Percentiles rank a stretch among this genome's conserved stretches.
These are phyloP conservation scores for Acanthosepion esculentum DNA, from an alignment of 2,888 invertebrate species.

Conservation along the genomic window DNA sequence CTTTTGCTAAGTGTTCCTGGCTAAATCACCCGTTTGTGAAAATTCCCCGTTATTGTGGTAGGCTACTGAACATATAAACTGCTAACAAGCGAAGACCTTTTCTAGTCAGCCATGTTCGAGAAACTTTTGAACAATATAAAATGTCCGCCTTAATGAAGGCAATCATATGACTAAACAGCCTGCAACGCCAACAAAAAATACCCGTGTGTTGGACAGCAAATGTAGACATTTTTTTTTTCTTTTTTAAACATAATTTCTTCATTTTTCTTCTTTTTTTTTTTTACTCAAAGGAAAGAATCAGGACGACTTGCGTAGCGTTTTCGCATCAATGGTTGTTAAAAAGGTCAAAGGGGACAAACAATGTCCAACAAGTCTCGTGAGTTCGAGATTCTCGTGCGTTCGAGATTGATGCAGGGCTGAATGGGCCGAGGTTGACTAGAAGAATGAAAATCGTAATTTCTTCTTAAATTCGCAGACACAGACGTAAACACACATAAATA, in stretches of 20 bases:
- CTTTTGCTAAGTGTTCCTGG: background rate
- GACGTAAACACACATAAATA: background rate
- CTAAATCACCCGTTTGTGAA: background rate
- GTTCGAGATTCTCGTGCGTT: background rate
- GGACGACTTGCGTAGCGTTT: background rate
- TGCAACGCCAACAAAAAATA: too few species aligned
- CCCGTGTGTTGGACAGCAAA: background rate
- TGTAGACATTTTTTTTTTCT: background rate
- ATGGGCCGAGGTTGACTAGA: background rate
- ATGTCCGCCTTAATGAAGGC: background rate
- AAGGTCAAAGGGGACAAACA: background rate
- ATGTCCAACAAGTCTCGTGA: background rate
- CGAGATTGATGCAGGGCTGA: background rate
- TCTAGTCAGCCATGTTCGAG: background rate
- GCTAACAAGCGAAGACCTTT: background rate
- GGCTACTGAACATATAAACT: background rate
- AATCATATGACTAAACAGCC: background rate
- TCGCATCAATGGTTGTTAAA: background rate
- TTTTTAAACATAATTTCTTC: background rate
- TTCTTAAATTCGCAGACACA: background rate
- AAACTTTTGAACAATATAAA: background rate
- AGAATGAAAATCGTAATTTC: background rate
- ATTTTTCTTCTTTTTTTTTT: background rate
- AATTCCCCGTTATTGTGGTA: background rate
- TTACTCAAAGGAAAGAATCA: background rate